A percentile compares a stretch with the other conserved stretches of the same genome.
phyloP scores from a whole-genome alignment of 1,140 invertebrate genomes.

The Heterodera schachtii region DNA sequence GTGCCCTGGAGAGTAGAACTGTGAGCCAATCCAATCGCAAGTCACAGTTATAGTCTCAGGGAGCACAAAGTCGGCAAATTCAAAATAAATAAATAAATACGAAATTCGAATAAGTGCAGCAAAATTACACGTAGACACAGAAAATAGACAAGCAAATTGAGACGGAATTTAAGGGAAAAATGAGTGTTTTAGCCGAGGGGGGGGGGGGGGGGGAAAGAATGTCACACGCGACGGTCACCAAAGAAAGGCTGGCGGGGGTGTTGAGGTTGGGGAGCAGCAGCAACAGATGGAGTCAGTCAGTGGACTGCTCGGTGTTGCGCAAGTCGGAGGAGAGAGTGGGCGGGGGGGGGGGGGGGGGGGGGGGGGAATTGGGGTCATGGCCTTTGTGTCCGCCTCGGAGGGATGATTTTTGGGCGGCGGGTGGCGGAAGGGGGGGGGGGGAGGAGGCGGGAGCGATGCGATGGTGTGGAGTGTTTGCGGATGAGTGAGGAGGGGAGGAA shows the following conservation, averaged over 20 bases:
- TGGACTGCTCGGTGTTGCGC: background rate
- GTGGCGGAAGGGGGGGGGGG: too few relatives aligned
- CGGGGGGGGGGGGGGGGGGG: too few relatives aligned
- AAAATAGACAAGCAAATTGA: too few relatives aligned
- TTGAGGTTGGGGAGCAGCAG: too few relatives aligned
- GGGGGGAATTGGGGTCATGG: background rate
- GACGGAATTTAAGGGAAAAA: background rate
- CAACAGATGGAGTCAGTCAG: background rate
- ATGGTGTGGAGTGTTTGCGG: background rate
- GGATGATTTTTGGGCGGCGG: background rate
- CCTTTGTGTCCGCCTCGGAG: background rate
- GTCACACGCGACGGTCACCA: background rate
- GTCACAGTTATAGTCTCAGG: constrained; percentile 42
- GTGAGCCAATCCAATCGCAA: background rate
- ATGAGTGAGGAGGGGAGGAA: background rate
- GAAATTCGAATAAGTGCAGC: background rate
- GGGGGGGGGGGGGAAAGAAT: background rate
- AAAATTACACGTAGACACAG: background rate
- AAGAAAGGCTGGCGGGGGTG: background rate
- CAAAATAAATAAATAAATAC: background rate
- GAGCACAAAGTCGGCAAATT: constrained; percentile 3
- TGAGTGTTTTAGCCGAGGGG: background rate
- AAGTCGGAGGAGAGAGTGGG: background rate
- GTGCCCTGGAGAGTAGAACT: constrained; percentile 4
- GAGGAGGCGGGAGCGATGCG: too few relatives aligned